Evolutionary conservation across 2,113 vertebrate genomes (phyloP), one percentile per base, ranked within the genome.

Genomic region (Atractosteus spatula): DNA sequence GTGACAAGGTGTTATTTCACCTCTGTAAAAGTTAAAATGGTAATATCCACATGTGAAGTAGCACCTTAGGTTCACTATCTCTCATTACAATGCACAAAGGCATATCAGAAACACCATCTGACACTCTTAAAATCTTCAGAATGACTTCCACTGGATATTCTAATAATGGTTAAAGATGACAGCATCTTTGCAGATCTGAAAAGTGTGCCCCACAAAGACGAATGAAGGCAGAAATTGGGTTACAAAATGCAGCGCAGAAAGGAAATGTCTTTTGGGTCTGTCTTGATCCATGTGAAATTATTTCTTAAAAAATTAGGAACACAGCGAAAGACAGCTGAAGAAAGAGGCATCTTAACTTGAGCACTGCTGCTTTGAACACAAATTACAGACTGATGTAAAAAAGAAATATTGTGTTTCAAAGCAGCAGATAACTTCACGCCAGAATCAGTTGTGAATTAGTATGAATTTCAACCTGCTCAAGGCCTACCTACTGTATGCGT

Each of bases 1-100:
- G 89, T 94, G 95, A 95, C 95, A 95, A 93, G 93, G 93, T 91
- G 93, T 91, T 95, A 95, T 96, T 96, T 95, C 94, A 95, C 92
- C 93, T 93, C 94, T 42, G 90, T 83, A 86, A 89, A 92, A 92
- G 93, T 93, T 93, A 93, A 94, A 91, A 86, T 78, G 91, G 90
- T 92, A 94, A 93, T 92, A 89, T 92, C 92, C 91, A 91, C 87
- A 82, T 89, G 88, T 62, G 47, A 93, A 91, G 90, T 86, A 86
- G 85, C 87, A 84, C 88, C 56, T 87, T 68, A 77, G 85, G 88
- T 90, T 90, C 91, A 86, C 90, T 85, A 86, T 89, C 91, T 78
- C 79, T 84, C 85, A 79, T 14, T 77, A 79, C 83, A 87, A 78
- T 76, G 84, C 80, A 87, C 85, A 81, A 87, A 86, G 79, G 85